Conservation (phyloP, 2,113 vertebrate species). For the Oncorhynchus nerka region DNA sequence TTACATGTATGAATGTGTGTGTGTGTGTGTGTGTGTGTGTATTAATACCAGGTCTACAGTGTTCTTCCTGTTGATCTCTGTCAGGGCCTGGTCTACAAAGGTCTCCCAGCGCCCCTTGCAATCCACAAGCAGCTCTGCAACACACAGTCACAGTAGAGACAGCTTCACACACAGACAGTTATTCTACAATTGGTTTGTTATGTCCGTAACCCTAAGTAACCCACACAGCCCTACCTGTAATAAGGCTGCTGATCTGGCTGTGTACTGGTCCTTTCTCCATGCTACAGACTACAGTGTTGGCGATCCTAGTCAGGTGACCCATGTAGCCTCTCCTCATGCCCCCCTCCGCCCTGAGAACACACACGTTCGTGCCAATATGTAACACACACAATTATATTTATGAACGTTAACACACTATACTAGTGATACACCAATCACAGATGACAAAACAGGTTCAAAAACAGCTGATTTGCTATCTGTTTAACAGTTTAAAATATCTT, state of each 20-base stretch:
- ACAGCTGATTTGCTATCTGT: neutral
- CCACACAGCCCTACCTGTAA: conserved; percentile 79
- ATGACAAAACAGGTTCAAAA: neutral
- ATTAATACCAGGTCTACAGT: conserved; percentile 87
- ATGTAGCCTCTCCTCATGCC: conserved; percentile 94
- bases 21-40: too few relatives aligned
- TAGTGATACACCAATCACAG: neutral
- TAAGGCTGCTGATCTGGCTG: conserved; percentile 82
- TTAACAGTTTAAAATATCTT: conserved; percentile 51
- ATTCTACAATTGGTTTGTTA: conserved; percentile 36
- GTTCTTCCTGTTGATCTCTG: conserved; percentile 89
- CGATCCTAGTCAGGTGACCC: conserved; percentile 95
- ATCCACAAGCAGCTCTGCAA: conserved; percentile 89
- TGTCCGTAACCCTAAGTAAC: neutral
- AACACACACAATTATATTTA: neutral
- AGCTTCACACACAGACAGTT: conserved; percentile 9
- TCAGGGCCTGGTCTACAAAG: conserved; percentile 90
- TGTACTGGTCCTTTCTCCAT: conserved; percentile 89
- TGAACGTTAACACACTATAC: neutral
- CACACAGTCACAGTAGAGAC: neutral
- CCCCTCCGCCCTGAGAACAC: conserved; percentile 80
- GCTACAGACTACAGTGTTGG: conserved; percentile 92
- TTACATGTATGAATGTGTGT: neutral
- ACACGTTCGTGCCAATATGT: neutral
- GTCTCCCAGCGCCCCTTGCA: conserved; percentile 93